Evolutionary conservation across 2,888 invertebrate genomes (phyloP).

Genomic region (Dusona sp.): DNA sequence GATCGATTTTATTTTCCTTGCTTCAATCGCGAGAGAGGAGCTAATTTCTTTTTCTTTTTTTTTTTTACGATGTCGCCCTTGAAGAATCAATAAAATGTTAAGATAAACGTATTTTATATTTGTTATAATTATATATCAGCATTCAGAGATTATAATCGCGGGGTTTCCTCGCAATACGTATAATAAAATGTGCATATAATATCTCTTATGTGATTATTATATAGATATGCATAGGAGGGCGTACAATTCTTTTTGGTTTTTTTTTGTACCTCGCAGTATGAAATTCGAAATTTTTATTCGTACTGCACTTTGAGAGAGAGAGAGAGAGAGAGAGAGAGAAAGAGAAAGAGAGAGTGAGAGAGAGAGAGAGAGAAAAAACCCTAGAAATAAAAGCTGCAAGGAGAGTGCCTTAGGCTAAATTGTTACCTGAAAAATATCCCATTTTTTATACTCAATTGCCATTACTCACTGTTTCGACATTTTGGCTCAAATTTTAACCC

Average conservation of each 20-base stretch:
- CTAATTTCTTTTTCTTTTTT: constrained; percentile 19
- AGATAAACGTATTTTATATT: constrained; percentile 47
- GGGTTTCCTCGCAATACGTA: constrained; percentile 46
- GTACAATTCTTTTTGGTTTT: constrained; percentile 14
- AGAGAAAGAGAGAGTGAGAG: background rate
- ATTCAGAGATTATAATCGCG: constrained; percentile 42
- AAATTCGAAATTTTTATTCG: background rate
- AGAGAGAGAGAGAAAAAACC: background rate
- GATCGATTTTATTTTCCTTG: constrained; percentile 28
- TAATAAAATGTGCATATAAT: constrained; percentile 68
- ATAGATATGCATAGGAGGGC: constrained; percentile 56
- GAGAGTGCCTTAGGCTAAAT: constrained; percentile 11
- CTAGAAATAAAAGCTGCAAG: constrained; percentile 1
- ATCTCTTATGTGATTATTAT: constrained; percentile 78
- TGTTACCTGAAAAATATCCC: constrained; percentile 20
- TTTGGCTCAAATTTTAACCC: constrained; percentile 3
- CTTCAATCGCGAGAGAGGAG: constrained; percentile 24
- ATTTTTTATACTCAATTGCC: constrained; percentile 10
- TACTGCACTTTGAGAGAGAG: background rate
- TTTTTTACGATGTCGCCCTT: constrained; percentile 30
- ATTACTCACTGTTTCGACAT: constrained; percentile 4
- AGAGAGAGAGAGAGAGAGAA: background rate
- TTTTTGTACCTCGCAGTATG: constrained; percentile 4
- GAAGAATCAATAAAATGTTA: constrained; percentile 33
- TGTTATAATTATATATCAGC: constrained; percentile 41